A percentile compares a stretch with the other conserved stretches of the same genome.
Evolutionary conservation across 2,797 vertebrate species (phyloP).

Genomic region (Chromobotia macracanthus): DNA sequence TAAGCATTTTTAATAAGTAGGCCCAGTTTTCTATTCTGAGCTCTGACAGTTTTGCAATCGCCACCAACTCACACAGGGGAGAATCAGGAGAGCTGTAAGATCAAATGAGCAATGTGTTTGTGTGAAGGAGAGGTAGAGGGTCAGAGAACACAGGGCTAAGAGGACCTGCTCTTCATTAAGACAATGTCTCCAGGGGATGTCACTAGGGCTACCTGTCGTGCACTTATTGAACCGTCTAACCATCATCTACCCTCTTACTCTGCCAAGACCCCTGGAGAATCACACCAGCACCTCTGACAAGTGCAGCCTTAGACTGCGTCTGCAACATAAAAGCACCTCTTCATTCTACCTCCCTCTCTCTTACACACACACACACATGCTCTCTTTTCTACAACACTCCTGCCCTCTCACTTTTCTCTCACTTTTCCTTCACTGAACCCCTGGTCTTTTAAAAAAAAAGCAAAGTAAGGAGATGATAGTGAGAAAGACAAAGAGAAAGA

Average conservation of each 20-base stretch:
- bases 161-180: slow-evolving; percentile 97
- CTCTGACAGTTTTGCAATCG: slow-evolving; percentile 16
- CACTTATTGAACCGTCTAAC: slow-evolving; percentile 92
- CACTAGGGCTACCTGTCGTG: slow-evolving; percentile 92
- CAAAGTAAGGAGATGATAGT: slow-evolving; percentile 24
- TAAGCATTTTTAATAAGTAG: slow-evolving; percentile 63
- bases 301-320: slow-evolving; percentile 78
- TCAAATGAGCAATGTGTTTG: slow-evolving; percentile 81
- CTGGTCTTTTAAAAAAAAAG: not conserved
- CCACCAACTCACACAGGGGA: slow-evolving; percentile 14
- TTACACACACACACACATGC: not conserved
- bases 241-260: slow-evolving; percentile 79
- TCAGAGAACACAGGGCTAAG: slow-evolving; percentile 87
- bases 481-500: slow-evolving; percentile 69
- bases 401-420: not conserved
- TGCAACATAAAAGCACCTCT: slow-evolving; percentile 82
- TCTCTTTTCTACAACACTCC: not conserved
- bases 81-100: slow-evolving; percentile 80
- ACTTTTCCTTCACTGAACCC: not conserved
- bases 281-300: slow-evolving; percentile 79
- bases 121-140: slow-evolving; percentile 70
- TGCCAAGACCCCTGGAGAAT: slow-evolving; percentile 79
- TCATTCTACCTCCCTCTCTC: slow-evolving; percentile 52
- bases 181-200: slow-evolving; percentile 85
- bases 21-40: not conserved